These are phyloP conservation scores for Scaptodrosophila latifasciaeformis DNA, from an alignment of 2,888 invertebrate species.

Conservation along the genomic window DNA sequence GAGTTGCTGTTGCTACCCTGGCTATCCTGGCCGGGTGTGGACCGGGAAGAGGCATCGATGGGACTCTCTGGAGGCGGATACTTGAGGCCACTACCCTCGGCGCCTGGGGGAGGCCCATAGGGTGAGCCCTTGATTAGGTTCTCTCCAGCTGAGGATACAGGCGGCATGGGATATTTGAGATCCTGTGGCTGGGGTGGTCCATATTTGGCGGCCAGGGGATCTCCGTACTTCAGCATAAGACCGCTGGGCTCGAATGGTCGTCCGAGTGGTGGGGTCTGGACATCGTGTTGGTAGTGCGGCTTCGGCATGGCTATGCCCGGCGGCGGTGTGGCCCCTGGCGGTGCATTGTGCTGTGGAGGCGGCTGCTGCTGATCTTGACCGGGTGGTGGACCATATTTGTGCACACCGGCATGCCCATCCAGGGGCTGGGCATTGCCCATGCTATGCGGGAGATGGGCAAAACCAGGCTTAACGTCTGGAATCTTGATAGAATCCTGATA, in stretches of 20 bases:
- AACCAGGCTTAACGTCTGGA: slow-evolving; percentile 70
- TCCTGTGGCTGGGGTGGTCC: slow-evolving; percentile 73
- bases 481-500: slow-evolving; percentile 72
- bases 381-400: slow-evolving; percentile 54
- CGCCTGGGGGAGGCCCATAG: slow-evolving; percentile 61
- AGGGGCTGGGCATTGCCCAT: slow-evolving; percentile 43
- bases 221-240: slow-evolving; percentile 75
- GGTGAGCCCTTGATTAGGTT: slow-evolving; percentile 74
- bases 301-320: slow-evolving; percentile 72
- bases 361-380: slow-evolving; percentile 35
- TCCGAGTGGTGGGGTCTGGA: slow-evolving; percentile 71
- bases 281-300: slow-evolving; percentile 72
- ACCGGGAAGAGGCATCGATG: slow-evolving; percentile 74
- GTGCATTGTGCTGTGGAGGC: slow-evolving; percentile 51
- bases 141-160: slow-evolving; percentile 61
- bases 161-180: slow-evolving; percentile 73
- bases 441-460: slow-evolving; percentile 57
- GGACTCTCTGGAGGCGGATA: slow-evolving; percentile 73
- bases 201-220: slow-evolving; percentile 73
- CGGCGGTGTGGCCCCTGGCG: slow-evolving; percentile 67
- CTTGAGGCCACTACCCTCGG: slow-evolving; percentile 39
- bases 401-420: slow-evolving; percentile 29
- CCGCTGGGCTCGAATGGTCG: slow-evolving; percentile 73
- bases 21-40: slow-evolving; percentile 75
- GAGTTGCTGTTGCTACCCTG: slow-evolving; percentile 75